These are phyloP conservation scores for Xiphias gladius DNA, from an alignment of 2,113 vertebrate species.

Conservation along the genomic window DNA sequence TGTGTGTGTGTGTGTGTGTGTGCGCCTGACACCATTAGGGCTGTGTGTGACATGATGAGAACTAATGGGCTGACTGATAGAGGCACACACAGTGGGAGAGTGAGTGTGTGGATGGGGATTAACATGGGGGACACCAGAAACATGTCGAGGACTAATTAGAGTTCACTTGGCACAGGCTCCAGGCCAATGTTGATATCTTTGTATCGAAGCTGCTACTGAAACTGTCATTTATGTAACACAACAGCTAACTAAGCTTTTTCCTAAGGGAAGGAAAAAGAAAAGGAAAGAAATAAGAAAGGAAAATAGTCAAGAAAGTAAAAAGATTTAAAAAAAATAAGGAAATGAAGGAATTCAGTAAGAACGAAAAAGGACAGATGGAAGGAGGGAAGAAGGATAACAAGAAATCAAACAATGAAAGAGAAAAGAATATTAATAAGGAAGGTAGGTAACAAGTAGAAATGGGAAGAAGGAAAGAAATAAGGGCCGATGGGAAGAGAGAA, in stretches of 20 bases:
- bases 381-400: too few relatives aligned
- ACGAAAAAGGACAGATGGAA: too few relatives aligned
- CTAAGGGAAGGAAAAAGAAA: neutral
- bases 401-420: too few relatives aligned
- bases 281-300: neutral
- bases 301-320: neutral
- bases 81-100: constrained; percentile 40
- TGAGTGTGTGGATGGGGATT: constrained; percentile 21
- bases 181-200: neutral
- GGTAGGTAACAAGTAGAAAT: too few relatives aligned
- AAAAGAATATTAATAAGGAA: too few relatives aligned
- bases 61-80: constrained; percentile 60
- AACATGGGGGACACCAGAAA: constrained; percentile 32
- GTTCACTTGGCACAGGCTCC: constrained; percentile 6
- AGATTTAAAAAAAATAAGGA: too few relatives aligned
- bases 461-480: too few relatives aligned
- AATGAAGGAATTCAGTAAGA: too few relatives aligned
- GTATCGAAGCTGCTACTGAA: neutral
- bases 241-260: neutral
- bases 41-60: constrained; percentile 58
- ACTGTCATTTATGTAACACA: neutral
- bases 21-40: constrained; percentile 29
- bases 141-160: constrained; percentile 28
- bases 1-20: constrained; percentile 44
- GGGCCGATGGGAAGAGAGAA: too few relatives aligned